A percentile compares a stretch with the other conserved stretches of the same genome.
These are phyloP conservation scores for Leptobrachium ailaonicum DNA, from an alignment of 2,113 vertebrate species.

Conservation along the genomic window DNA sequence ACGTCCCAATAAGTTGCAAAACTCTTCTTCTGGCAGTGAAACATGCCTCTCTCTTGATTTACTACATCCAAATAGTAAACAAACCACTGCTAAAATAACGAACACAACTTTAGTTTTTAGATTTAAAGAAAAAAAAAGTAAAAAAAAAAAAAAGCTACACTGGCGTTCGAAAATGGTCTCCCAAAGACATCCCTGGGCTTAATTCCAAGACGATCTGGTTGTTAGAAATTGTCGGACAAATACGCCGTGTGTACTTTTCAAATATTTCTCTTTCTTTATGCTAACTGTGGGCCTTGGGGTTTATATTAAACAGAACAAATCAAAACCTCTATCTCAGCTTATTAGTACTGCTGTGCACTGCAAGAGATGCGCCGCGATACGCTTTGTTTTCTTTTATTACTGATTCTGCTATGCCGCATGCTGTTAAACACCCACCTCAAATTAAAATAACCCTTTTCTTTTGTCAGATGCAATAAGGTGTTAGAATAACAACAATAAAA, in stretches of 20 bases:
- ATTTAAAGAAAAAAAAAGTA: background rate
- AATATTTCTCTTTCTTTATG: conserved; percentile 45
- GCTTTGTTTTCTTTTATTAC: conserved; percentile 43
- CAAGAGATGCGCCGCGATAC: conserved; percentile 33
- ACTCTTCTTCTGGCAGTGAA: too few relatives aligned
- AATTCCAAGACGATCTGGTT: conserved; percentile 23
- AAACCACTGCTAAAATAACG: background rate
- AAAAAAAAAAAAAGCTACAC: background rate
- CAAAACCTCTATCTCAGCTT: conserved; percentile 39
- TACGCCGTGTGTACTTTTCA: conserved; percentile 33
- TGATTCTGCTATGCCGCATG: conserved; percentile 28
- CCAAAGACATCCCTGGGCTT: background rate
- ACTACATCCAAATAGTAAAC: too few relatives aligned
- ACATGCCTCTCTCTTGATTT: too few relatives aligned
- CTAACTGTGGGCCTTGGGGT: conserved; percentile 43
- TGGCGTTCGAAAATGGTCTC: background rate
- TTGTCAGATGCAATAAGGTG: conserved; percentile 46
- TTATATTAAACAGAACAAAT: conserved; percentile 51
- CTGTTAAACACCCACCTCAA: conserved; percentile 48
- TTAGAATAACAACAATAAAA: conserved; percentile 38
- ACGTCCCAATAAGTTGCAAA: too few relatives aligned
- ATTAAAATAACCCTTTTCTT: conserved; percentile 46
- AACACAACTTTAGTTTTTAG: background rate
- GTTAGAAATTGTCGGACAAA: conserved; percentile 40
- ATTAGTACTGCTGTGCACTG: conserved; percentile 47